These are phyloP conservation scores for Synergus itoensis DNA, from an alignment of 2,888 invertebrate species.

Conservation along the genomic window DNA sequence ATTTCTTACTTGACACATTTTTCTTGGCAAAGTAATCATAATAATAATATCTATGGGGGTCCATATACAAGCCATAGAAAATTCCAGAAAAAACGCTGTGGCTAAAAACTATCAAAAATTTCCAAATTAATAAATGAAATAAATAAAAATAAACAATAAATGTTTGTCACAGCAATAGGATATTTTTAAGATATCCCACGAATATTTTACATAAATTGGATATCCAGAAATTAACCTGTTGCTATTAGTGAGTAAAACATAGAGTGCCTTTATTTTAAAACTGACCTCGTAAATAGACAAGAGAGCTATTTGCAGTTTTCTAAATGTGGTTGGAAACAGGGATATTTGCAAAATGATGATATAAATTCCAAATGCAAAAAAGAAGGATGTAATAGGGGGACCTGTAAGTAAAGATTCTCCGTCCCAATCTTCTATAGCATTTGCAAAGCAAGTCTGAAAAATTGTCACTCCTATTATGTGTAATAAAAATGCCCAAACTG, in stretches of 20 bases:
- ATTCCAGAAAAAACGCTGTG: constrained; percentile 69
- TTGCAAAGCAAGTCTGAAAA: constrained; percentile 67
- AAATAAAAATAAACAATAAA: not conserved
- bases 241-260: too few species aligned
- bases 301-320: constrained; percentile 58
- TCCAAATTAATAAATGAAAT: constrained; percentile 13
- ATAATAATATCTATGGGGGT: constrained; percentile 68
- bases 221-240: too few species aligned
- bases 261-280: not conserved
- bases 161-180: not conserved
- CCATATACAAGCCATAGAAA: constrained; percentile 69
- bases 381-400: constrained; percentile 63
- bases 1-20: constrained; percentile 62
- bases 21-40: constrained; percentile 61
- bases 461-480: constrained; percentile 61
- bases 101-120: constrained; percentile 64
- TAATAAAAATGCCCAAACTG: constrained; percentile 69
- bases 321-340: constrained; percentile 65
- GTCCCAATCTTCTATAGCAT: constrained; percentile 66
- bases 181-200: not conserved
- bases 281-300: constrained; percentile 66
- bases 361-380: constrained; percentile 67
- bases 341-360: constrained; percentile 59
- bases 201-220: too few species aligned
- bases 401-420: constrained; percentile 62